Base-by-base conservation (phyloP, 2,113 vertebrate species). In the Rhinogobius similis region DNA sequence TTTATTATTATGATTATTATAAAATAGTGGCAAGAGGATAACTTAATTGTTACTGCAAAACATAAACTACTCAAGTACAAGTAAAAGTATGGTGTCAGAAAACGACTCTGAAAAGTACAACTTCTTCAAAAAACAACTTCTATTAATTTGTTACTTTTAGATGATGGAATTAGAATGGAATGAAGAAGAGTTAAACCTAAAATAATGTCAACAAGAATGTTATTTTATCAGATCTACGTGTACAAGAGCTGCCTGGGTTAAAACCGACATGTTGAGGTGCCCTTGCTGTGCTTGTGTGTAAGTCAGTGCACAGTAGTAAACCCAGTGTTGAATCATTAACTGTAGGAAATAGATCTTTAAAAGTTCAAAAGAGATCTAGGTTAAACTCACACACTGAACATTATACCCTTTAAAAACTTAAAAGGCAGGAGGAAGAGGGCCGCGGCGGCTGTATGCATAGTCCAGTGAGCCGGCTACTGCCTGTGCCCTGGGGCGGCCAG, bases 331-430 rank as follows among this genome's bases (percentile, higher is more conserved):
- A 93, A 93, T 92, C 82, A 93, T 93, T 92, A 92, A 93, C 92
- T 92, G 80, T 86, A 85, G 89, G 79, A 87, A 86, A 91, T 91
- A 88, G 89, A 93, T 93, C 89, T 93, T 93, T 93, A 93, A 92
- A 93, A 92, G 89, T 91, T 93, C 89, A 93, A 93, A 93, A 86
- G 89, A 85, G 79, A 87, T 89, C 76, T 81, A 77, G 86, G 92
- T 92, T 93, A 93, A 93, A 89, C 86, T 86, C 89, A 90, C 87
- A 86, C 73, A 85, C 84, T 81, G 89, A 91, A 89, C 88, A 88
- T 87, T 90, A 92, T 90, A 90, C 89, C 88, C 87, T 89, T 91
- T 92, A 90, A 92, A 88, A 85, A 87, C 82, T 90, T 91, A 87
- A 92, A 92, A 92, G 87, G 89, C 80, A 83, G 36, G 82, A 82